These are phyloP conservation scores for Tichodroma muraria DNA, from an alignment of 2,113 vertebrate species.

Conservation along the genomic window DNA sequence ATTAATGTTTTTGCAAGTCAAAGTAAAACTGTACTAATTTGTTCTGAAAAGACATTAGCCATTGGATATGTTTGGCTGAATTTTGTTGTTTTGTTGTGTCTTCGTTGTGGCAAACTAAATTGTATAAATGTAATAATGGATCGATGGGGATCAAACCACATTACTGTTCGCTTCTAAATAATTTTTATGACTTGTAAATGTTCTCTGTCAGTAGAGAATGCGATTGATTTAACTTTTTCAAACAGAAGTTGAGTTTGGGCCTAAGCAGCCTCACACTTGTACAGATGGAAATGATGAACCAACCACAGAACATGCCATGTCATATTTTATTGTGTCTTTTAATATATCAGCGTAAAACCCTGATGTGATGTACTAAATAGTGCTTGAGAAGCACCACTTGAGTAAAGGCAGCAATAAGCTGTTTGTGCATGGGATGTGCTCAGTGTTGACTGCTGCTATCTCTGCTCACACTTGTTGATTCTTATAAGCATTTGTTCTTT, in stretches of 20 bases:
- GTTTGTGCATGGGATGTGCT: neutral
- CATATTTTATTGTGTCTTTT: neutral
- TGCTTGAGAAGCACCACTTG: neutral
- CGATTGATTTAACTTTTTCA: neutral
- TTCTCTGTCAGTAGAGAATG: neutral
- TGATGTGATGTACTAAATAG: neutral
- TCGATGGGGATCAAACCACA: neutral
- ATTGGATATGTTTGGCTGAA: neutral
- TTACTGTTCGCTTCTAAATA: neutral
- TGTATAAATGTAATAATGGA: neutral
- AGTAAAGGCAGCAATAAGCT: neutral
- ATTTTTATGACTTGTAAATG: neutral
- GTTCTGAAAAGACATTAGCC: neutral
- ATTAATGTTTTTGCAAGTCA: neutral
- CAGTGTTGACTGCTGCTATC: neutral
- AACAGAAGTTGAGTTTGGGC: neutral
- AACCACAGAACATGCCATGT: neutral
- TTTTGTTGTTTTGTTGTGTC: neutral
- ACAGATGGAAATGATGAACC: neutral
- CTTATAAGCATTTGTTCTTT: neutral
- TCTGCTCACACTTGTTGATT: neutral
- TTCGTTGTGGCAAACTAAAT: neutral
- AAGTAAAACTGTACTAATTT: neutral
- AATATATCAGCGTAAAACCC: neutral
- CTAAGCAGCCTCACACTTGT: neutral